Evolutionary conservation across 2,888 invertebrate genomes (phyloP).

Genomic region (Toxonevra muliebris): DNA sequence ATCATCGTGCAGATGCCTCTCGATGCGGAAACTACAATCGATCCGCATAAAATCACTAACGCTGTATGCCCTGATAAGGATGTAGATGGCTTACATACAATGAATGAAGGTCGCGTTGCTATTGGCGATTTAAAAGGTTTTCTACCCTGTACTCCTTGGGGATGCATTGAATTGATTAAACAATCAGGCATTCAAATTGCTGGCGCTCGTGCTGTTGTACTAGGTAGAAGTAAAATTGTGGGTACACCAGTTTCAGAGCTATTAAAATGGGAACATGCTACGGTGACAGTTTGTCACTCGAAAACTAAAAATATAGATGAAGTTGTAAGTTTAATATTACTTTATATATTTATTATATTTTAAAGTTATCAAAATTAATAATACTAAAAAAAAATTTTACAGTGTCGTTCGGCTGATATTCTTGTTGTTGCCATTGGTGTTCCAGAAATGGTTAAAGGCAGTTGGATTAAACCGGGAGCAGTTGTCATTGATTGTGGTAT

Average conservation of each 20-base stretch:
- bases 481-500: slow-evolving; percentile 99
- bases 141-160: slow-evolving; percentile 96
- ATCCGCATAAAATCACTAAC: slow-evolving; percentile 88
- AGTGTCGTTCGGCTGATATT: slow-evolving; percentile 88
- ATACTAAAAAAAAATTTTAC: slow-evolving; percentile 17
- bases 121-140: slow-evolving; percentile 91
- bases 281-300: slow-evolving; percentile 97
- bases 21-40: slow-evolving; percentile 83
- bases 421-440: slow-evolving; percentile 95
- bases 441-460: slow-evolving; percentile 88
- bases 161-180: slow-evolving; percentile 84
- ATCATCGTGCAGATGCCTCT: slow-evolving; percentile 97
- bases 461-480: slow-evolving; percentile 98
- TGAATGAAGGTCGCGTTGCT: slow-evolving; percentile 92
- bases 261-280: slow-evolving; percentile 95
- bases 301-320: slow-evolving; percentile 84
- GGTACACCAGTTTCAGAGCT: slow-evolving; percentile 95
- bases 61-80: slow-evolving; percentile 89
- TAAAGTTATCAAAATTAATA: not conserved
- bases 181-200: slow-evolving; percentile 78
- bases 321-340: slow-evolving; percentile 67
- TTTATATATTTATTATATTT: not conserved
- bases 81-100: slow-evolving; percentile 92
- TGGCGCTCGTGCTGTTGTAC: slow-evolving; percentile 89
- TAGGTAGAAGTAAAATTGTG: slow-evolving; percentile 97